These are phyloP conservation scores for Carpatolechia fugitivella DNA, from an alignment of 2,888 invertebrate species.

Conservation along the genomic window DNA sequence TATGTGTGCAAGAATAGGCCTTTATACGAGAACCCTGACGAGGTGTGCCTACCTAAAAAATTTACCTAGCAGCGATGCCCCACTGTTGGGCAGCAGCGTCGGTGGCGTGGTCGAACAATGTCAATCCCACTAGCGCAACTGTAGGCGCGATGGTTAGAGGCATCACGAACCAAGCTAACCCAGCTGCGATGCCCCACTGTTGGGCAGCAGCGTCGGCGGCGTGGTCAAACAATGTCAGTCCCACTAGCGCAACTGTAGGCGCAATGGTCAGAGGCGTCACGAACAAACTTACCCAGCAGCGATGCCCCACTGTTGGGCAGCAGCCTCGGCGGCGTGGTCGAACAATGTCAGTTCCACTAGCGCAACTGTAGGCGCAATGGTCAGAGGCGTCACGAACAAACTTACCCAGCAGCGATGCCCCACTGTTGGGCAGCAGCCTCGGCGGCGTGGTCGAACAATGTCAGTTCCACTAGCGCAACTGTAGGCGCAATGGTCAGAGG, in stretches of 20 bases:
- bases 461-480: constrained; percentile 89
- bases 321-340: constrained; percentile 88
- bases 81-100: constrained; percentile 90
- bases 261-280: constrained; percentile 92
- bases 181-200: constrained; percentile 88
- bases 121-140: constrained; percentile 89
- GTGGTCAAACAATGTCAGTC: constrained; percentile 89
- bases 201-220: constrained; percentile 89
- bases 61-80: constrained; percentile 89
- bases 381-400: constrained; percentile 85
- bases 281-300: constrained; percentile 34
- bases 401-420: constrained; percentile 89
- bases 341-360: constrained; percentile 91
- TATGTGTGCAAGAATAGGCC: too few species aligned
- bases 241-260: constrained; percentile 90
- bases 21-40: too few species aligned
- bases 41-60: too few species aligned
- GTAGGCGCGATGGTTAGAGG: constrained; percentile 92
- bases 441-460: constrained; percentile 89
- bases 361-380: constrained; percentile 90
- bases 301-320: constrained; percentile 91
- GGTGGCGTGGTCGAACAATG: constrained; percentile 89
- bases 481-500: constrained; percentile 92
- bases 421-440: constrained; percentile 90
- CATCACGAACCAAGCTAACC: constrained; percentile 75